Conservation (phyloP, 2,888 invertebrate species). For the Hololepta plana region DNA sequence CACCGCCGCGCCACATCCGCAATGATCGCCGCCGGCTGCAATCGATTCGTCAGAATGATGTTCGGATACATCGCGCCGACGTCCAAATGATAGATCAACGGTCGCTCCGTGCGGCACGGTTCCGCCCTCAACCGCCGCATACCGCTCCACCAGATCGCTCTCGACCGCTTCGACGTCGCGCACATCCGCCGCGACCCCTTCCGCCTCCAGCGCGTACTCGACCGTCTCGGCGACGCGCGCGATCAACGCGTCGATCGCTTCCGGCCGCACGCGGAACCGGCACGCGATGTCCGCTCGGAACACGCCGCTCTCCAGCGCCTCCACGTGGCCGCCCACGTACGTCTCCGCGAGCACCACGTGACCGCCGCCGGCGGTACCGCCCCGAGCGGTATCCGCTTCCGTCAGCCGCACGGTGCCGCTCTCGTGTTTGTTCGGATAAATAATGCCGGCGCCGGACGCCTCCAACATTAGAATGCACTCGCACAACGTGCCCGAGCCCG, state of each 20-base stretch:
- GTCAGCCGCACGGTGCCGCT: slow-evolving; percentile 74
- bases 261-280: slow-evolving; percentile 66
- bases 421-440: slow-evolving; percentile 94
- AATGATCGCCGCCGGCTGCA: too few relatives aligned
- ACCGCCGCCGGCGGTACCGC: too few relatives aligned
- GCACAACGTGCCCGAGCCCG: slow-evolving; percentile 65
- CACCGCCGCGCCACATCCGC: too few relatives aligned
- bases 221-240: slow-evolving; percentile 65
- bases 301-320: slow-evolving; percentile 94
- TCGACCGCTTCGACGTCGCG: too few relatives aligned
- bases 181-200: too few relatives aligned
- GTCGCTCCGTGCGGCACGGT: slow-evolving; percentile 80
- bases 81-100: slow-evolving; percentile 95
- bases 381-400: too few relatives aligned
- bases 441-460: slow-evolving; percentile 89
- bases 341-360: slow-evolving; percentile 93
- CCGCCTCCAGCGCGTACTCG: slow-evolving; percentile 75
- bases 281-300: slow-evolving; percentile 94
- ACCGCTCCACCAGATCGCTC: too few relatives aligned
- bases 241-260: slow-evolving; percentile 63
- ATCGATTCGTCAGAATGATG: slow-evolving; percentile 92
- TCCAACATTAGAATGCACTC: slow-evolving; percentile 96
- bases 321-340: slow-evolving; percentile 98
- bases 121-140: slow-evolving; percentile 52
- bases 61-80: slow-evolving; percentile 99